Conservation (phyloP, 2,888 invertebrate genomes). For the Idaea dimidiata region DNA sequence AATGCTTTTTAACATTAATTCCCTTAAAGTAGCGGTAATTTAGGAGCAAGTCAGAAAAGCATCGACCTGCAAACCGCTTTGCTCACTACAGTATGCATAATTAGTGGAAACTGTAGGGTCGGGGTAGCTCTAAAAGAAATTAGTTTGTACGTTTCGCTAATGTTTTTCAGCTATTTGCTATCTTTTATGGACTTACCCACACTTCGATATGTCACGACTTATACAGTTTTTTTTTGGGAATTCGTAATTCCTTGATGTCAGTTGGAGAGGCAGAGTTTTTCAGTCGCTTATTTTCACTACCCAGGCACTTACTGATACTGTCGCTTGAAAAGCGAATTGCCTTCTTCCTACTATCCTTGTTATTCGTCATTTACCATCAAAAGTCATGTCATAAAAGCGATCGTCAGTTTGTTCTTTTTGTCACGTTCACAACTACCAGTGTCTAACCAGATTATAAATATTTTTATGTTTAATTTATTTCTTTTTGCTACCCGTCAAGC, state of each 20-base stretch:
- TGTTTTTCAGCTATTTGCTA: constrained; percentile 36
- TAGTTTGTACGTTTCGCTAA: constrained; percentile 40
- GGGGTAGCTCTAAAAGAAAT: constrained; percentile 41
- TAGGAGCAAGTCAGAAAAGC: constrained; percentile 39
- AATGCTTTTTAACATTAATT: neutral
- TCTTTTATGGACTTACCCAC: constrained; percentile 18
- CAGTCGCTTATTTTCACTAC: no score
- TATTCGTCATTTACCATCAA: no score
- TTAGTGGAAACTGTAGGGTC: constrained; percentile 46
- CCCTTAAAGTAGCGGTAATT: constrained; percentile 28
- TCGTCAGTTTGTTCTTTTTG: neutral
- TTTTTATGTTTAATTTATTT: constrained; percentile 47
- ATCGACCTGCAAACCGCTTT: constrained; percentile 53
- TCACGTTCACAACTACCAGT: constrained; percentile 1
- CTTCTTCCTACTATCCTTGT: no score
- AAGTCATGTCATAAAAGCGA: no score
- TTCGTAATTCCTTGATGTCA: no score
- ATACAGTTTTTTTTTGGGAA: no score
- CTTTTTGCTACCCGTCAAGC: constrained; percentile 52
- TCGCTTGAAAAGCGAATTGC: no score
- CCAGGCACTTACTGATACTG: no score
- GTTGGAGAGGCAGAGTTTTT: no score
- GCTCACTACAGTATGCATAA: constrained; percentile 51
- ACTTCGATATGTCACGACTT: no score
- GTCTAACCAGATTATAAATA: constrained; percentile 33